Base-by-base conservation (phyloP, 2,113 vertebrate genomes). In the Nibea coibor region DNA sequence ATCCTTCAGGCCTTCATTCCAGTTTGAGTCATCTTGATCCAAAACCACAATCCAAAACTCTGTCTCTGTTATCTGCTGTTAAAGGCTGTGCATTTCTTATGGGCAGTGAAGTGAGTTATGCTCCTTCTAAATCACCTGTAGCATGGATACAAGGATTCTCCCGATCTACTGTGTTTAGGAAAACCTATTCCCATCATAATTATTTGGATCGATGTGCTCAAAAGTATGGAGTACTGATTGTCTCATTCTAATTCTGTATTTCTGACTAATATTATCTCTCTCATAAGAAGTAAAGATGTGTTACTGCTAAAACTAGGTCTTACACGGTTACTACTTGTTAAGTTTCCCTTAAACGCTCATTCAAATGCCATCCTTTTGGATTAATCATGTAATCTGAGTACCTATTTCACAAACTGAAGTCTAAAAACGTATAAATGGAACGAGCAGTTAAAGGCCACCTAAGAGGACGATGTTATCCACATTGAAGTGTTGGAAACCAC, bases 1-100 rank as follows among this genome's bases (percentile, higher is more conserved):
- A 57, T 76, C 84, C 77, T 42, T 10, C 73, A 81, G 81, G 73
- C 76, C 39, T 72, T 39, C 70, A 75, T 85, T 90, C 72, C 57
- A 57, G n/a, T 76, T 78, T 57, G 61, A 84, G 22, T 82, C 65
- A 72, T 71, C 73, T 16, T 4, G 31, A 63, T 70, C 50, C 56
- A 42, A 42, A 43, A 31, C 31, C 31, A 31, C 31, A 5, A 31
- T 31, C 31, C 31, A 39, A 77, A 22, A 63, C 58, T 72, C n/a
- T 20, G 42, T 43, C 19, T 74, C 39, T 26, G 61, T 58, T 22
- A 3, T 35, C 47, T 62, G 15, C 50, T 28, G 16, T 19, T 62
- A 11, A 58, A 57, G 42, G 45, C 62, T 59, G 68, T 66, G 42
- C n/a, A n/a, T 59, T 28, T 43, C 22, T n/a, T 53, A 26, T 15